These are phyloP conservation scores for Mixornis gularis DNA, from an alignment of 2,113 vertebrate species.

Conservation along the genomic window DNA sequence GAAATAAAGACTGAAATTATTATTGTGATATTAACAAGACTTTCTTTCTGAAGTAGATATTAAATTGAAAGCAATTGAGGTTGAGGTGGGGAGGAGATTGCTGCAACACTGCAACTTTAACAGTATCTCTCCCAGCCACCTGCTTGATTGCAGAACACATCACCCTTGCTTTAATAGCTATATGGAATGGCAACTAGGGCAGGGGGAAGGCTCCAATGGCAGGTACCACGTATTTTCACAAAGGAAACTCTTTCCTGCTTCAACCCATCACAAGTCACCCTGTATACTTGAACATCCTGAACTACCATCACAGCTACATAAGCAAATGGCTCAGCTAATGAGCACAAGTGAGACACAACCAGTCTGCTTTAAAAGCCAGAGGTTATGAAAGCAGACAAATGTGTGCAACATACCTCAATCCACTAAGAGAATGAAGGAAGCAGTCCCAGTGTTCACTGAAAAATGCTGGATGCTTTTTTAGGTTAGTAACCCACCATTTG, in stretches of 20 bases:
- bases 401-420: too few species aligned
- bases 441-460: background rate
- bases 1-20: background rate
- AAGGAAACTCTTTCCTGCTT: background rate
- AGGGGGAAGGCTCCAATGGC: background rate
- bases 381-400: background rate
- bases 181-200: background rate
- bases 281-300: background rate
- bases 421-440: background rate
- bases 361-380: background rate
- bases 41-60: background rate
- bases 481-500: background rate
- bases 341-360: background rate
- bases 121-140: background rate
- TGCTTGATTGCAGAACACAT: background rate
- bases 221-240: background rate
- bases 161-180: background rate
- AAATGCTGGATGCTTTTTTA: background rate
- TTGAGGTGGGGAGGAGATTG: background rate
- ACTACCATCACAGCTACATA: background rate
- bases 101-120: background rate
- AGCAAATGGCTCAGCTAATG: background rate
- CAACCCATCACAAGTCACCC: background rate
- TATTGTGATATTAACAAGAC: background rate
- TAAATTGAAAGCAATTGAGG: background rate